These are phyloP conservation scores for Aphidius gifuensis DNA, from an alignment of 1,140 invertebrate genomes.

Conservation along the genomic window DNA sequence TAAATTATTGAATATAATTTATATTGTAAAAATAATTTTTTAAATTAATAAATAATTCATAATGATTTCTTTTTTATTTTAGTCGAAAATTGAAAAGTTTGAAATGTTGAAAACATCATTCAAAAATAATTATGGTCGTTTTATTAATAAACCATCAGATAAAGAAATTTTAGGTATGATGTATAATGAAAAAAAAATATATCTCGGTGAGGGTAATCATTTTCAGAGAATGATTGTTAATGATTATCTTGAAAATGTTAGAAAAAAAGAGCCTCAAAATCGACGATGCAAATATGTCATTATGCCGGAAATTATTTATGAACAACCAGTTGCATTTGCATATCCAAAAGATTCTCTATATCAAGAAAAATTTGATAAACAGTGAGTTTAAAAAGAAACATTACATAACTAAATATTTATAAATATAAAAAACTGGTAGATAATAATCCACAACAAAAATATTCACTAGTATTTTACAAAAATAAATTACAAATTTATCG, in stretches of 20 bases:
- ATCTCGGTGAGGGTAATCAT: not conserved
- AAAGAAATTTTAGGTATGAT: not conserved
- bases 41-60: not conserved
- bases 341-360: not conserved
- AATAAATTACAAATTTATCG: too few relatives aligned
- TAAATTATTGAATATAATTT: not conserved
- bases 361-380: not conserved
- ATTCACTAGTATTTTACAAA: too few relatives aligned
- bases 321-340: not conserved
- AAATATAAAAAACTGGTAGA: too few relatives aligned
- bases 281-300: not conserved
- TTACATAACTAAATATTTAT: too few relatives aligned
- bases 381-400: not conserved
- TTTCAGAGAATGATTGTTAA: not conserved
- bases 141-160: not conserved
- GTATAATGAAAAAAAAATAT: not conserved
- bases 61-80: not conserved
- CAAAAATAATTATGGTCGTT: not conserved
- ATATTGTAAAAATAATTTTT: not conserved
- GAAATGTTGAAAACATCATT: too few relatives aligned
- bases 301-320: constrained; percentile 2
- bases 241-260: not conserved
- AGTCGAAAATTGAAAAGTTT: not conserved
- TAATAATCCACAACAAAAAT: too few relatives aligned
- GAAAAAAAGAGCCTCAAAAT: not conserved